Evolutionary conservation across 37 sponge, comb jelly and placozoan genomes (phyloP).

Genomic region (Theonella swinhoei): DNA sequence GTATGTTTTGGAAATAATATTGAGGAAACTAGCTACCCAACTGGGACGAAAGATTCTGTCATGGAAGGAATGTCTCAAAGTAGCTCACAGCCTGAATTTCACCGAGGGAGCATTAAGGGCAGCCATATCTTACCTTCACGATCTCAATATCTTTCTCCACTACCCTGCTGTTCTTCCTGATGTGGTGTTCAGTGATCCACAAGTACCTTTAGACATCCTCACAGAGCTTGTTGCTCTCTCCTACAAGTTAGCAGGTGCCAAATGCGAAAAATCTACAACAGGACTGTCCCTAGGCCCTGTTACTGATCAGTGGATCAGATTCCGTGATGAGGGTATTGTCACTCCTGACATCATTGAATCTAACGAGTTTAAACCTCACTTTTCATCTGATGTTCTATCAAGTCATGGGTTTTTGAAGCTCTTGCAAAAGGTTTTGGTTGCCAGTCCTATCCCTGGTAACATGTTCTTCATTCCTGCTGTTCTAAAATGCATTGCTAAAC

Average conservation of each 20-base stretch:
- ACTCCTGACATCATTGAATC: too few relatives aligned
- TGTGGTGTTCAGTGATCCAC: not conserved
- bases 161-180: slow-evolving; percentile 17
- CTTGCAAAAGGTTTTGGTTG: too few relatives aligned
- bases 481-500: too few relatives aligned
- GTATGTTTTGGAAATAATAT: not conserved
- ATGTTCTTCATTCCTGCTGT: too few relatives aligned
- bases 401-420: too few relatives aligned
- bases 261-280: not conserved
- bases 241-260: not conserved
- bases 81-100: not conserved
- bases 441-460: too few relatives aligned
- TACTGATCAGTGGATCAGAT: not conserved
- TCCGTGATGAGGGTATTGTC: slow-evolving; percentile 5
- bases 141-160: slow-evolving; percentile 1
- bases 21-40: not conserved
- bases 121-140: not conserved
- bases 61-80: not conserved
- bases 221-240: slow-evolving; percentile 3
- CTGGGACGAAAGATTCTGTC: not conserved
- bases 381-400: too few relatives aligned
- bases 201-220: not conserved
- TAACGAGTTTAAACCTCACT: too few relatives aligned
- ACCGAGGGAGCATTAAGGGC: not conserved
- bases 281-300: not conserved